phyloP scores from a whole-genome alignment of 37 sponge, comb jelly and placozoan species.

The Spongilla lacustris region DNA sequence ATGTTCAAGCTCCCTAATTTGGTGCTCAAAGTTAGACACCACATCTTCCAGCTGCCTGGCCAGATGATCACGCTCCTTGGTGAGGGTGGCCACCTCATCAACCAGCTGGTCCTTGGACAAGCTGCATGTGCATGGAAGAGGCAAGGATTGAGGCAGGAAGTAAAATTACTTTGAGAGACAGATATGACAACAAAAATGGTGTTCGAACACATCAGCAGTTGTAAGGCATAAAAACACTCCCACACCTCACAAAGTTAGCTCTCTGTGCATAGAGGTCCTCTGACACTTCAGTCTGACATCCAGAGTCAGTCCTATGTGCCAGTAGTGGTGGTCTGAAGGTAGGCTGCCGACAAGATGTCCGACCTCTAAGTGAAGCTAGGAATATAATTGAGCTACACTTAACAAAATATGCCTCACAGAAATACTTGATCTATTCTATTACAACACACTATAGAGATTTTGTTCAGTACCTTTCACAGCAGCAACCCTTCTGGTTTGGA shows the following conservation, averaged over 20 bases:
- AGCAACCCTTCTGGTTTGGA: constrained; percentile 3
- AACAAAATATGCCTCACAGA: too few relatives aligned
- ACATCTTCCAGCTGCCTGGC: not conserved
- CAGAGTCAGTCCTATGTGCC: not conserved
- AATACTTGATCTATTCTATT: too few relatives aligned
- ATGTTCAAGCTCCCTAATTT: not conserved
- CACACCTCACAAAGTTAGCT: not conserved
- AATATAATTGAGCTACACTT: too few relatives aligned
- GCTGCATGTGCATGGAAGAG: not conserved
- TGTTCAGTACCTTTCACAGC: constrained; percentile 31
- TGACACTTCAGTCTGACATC: not conserved
- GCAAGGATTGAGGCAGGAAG: not conserved
- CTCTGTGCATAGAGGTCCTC: not conserved
- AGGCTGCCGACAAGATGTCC: too few relatives aligned
- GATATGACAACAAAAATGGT: not conserved
- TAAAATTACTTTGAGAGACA: not conserved
- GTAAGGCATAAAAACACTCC: not conserved
- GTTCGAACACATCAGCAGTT: not conserved
- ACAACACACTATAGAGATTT: not conserved
- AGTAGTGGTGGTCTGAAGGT: too few relatives aligned
- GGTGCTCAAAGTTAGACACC: not conserved
- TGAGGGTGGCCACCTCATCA: not conserved
- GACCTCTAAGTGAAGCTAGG: too few relatives aligned
- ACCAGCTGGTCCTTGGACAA: not conserved
- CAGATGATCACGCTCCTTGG: not conserved